Evolutionary conservation across 2,797 vertebrate genomes (phyloP).

Genomic region (Typhlichthys eigenmanni): DNA sequence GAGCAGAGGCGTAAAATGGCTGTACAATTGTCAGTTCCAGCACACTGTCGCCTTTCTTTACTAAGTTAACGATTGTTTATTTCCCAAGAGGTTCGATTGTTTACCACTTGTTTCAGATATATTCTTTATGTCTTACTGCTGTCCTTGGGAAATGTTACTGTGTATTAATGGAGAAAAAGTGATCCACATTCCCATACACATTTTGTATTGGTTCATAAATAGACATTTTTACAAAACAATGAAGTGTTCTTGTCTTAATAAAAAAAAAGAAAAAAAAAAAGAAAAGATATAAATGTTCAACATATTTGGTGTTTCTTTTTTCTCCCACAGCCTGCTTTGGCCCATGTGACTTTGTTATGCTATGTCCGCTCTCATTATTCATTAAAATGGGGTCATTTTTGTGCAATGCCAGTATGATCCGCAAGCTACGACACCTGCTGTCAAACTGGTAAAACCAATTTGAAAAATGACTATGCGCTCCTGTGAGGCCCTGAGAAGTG

Average conservation of each 20-base stretch:
- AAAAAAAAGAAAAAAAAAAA: slow-evolving; percentile 99
- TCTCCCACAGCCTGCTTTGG: not conserved
- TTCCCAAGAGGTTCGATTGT: slow-evolving; percentile 67
- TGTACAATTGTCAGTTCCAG: slow-evolving; percentile 60
- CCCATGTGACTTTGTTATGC: too few species aligned
- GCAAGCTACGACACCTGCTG: too few species aligned
- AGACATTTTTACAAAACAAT: slow-evolving; percentile 98
- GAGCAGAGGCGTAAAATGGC: slow-evolving; percentile 83
- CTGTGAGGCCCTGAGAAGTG: not conserved
- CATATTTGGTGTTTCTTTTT: slow-evolving; percentile 70
- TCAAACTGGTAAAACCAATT: too few species aligned
- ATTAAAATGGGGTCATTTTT: too few species aligned
- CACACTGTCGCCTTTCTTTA: slow-evolving; percentile 62
- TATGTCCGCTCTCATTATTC: too few species aligned
- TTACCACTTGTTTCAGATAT: slow-evolving; percentile 88
- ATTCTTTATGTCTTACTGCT: slow-evolving; percentile 91
- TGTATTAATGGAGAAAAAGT: slow-evolving; percentile 89
- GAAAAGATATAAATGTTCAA: slow-evolving; percentile 92
- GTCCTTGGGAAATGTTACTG: slow-evolving; percentile 94
- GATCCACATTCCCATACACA: slow-evolving; percentile 96
- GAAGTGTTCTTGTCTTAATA: slow-evolving; percentile 99
- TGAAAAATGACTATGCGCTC: too few species aligned
- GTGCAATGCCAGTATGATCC: too few species aligned
- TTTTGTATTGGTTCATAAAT: slow-evolving; percentile 99
- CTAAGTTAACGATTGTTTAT: slow-evolving; percentile 77